phyloP scores from a whole-genome alignment of 2,113 vertebrate species.

The Argyrosomus japonicus region DNA sequence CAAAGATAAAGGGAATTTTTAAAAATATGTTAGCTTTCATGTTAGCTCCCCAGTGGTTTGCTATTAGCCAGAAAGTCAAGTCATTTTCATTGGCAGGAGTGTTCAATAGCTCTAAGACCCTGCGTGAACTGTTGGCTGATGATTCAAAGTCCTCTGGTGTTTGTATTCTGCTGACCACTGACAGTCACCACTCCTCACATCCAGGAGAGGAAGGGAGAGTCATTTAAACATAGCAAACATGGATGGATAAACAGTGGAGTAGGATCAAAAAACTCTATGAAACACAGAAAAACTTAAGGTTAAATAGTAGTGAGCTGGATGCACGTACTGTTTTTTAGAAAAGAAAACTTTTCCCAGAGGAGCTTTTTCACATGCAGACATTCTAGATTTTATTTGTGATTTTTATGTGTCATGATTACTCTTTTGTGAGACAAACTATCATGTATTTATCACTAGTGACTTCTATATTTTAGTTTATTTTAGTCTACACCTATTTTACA shows the following conservation, averaged over 20 bases:
- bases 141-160: conserved; percentile 40
- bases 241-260: conserved; percentile 12
- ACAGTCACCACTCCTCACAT: conserved; percentile 9
- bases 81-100: conserved; percentile 36
- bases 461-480: too few relatives aligned
- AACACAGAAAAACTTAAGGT: background rate
- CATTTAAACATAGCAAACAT: conserved; percentile 16
- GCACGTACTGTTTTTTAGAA: background rate
- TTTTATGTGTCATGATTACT: background rate
- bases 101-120: conserved; percentile 16
- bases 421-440: background rate
- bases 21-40: background rate
- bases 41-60: conserved; percentile 27
- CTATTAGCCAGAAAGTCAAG: background rate
- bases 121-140: conserved; percentile 23
- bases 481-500: too few relatives aligned
- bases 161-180: conserved; percentile 29
- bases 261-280: background rate
- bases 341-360: background rate
- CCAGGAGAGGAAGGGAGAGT: background rate
- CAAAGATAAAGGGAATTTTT: background rate
- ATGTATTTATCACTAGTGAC: too few relatives aligned
- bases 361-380: background rate
- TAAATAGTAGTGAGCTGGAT: background rate
- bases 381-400: background rate